Evolutionary conservation across 1,140 invertebrate genomes (phyloP).

Genomic region (Rhopalosiphum maidis): DNA sequence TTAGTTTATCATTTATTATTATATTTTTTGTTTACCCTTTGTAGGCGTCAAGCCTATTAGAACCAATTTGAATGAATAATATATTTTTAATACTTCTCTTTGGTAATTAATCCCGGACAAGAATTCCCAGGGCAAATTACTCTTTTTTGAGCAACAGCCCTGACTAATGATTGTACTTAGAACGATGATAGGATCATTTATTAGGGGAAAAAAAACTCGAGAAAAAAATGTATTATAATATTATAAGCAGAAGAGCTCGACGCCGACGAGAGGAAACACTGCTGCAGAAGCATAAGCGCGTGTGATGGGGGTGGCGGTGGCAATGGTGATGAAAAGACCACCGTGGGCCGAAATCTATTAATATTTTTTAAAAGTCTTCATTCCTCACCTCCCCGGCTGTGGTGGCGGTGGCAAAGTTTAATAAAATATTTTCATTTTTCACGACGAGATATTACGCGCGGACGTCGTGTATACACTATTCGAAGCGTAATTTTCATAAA

Average conservation of each 20-base stretch:
- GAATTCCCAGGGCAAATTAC: constrained; percentile 50
- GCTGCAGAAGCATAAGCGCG: neutral
- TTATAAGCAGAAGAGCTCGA: neutral
- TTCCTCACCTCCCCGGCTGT: neutral
- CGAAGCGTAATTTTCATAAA: constrained; percentile 38
- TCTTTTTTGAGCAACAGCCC: constrained; percentile 39
- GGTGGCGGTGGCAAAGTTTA: constrained; percentile 20
- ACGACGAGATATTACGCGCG: neutral
- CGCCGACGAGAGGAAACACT: neutral
- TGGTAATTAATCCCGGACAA: constrained; percentile 46
- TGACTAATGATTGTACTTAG: constrained; percentile 54
- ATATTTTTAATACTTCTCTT: constrained; percentile 41
- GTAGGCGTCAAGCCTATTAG: neutral
- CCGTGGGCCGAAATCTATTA: constrained; percentile 47
- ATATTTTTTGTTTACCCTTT: neutral
- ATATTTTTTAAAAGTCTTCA: constrained; percentile 52
- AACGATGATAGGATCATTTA: constrained; percentile 52
- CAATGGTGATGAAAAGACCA: constrained; percentile 38
- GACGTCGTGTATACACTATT: neutral
- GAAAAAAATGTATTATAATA: constrained; percentile 30
- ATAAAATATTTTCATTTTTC: constrained; percentile 56
- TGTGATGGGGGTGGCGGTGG: neutral
- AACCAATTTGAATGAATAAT: constrained; percentile 46
- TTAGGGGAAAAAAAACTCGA: constrained; percentile 41
- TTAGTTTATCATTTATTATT: constrained; percentile 31